Evolutionary conservation across 1,140 invertebrate genomes (phyloP), one percentile per base, ranked within the genome.

Genomic region (Zaprionus nigranus): DNA sequence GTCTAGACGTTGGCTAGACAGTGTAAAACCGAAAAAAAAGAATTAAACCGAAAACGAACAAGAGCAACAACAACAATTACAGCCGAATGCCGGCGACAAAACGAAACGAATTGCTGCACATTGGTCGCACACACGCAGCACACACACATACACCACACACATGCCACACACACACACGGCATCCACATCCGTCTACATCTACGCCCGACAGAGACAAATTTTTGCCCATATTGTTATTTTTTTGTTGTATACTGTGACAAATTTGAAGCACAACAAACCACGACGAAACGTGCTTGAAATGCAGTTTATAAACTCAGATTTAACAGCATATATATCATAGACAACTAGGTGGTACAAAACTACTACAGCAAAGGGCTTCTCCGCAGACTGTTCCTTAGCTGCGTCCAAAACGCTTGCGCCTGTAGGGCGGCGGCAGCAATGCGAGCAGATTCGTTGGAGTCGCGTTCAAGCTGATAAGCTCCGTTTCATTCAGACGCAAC

Each of bases 401-500:
- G 40, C 74, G 91, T 7, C 95, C 95, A 77, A 95, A 96, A 56
- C 93, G 93, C 79, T 95, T 95, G 86, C 95, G 93, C 76, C 94
- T 93, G 17, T 95, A 93, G 3, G 94, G 93, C 13, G 94, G 93
- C 28, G 96, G 96, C 72, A 96, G 90, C 74, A 94, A 93, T 72
- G 95, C 94, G 5, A 93, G 82, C 5, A 96, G 88, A 20, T 94
- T 93, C 17, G 94, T 46, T 17, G n/a, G 6, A 1, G n/a, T 7
- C n/a, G 90, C 9, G 95, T 96, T 95, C 24, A 96, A 94, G 15
- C 94, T 94, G 3, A 96, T 94, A 73, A 96, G 79, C 93, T 96
- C 95, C 67, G 94, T 92, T 38, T 93, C 78, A 49, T 92, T 93
- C 20, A 96, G 71, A 86, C 94, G 94, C 92, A 75, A 94, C 12